Conservation (phyloP, 2,888 invertebrate genomes). For the Morpho achilles region DNA sequence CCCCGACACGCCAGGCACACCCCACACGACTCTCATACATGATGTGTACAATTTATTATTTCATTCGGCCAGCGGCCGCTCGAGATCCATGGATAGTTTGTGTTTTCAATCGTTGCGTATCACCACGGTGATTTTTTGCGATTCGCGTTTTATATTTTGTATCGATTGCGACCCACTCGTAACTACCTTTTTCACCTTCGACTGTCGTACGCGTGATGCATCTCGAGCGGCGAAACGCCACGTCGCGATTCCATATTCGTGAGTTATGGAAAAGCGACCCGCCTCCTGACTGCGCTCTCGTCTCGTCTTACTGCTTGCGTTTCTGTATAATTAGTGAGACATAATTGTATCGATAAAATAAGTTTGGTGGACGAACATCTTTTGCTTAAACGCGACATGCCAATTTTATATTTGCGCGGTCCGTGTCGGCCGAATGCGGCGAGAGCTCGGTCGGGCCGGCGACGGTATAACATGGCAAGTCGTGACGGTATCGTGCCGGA, state of each 20-base stretch:
- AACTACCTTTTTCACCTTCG: no score
- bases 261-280: slow-evolving; percentile 49
- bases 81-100: slow-evolving; percentile 10
- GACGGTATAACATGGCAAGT: background rate
- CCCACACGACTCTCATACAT: slow-evolving; percentile 9
- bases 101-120: no score
- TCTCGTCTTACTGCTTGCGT: background rate
- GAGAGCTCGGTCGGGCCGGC: slow-evolving; percentile 1
- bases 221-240: slow-evolving; percentile 33
- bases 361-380: no score
- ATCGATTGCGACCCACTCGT: no score
- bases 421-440: background rate
- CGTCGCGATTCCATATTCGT: slow-evolving; percentile 48
- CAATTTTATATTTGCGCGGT: background rate
- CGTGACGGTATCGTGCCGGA: slow-evolving; percentile 15
- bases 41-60: slow-evolving; percentile 13
- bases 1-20: slow-evolving; percentile 12
- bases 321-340: no score
- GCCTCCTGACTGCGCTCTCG: slow-evolving; percentile 26
- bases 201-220: slow-evolving; percentile 9
- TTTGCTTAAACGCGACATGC: no score
- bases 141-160: no score
- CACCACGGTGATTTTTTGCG: no score
- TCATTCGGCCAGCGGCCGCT: slow-evolving; percentile 9
- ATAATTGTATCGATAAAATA: no score